These are phyloP conservation scores for Anniella stebbinsi DNA, from an alignment of 2,797 vertebrate species.

Conservation along the genomic window DNA sequence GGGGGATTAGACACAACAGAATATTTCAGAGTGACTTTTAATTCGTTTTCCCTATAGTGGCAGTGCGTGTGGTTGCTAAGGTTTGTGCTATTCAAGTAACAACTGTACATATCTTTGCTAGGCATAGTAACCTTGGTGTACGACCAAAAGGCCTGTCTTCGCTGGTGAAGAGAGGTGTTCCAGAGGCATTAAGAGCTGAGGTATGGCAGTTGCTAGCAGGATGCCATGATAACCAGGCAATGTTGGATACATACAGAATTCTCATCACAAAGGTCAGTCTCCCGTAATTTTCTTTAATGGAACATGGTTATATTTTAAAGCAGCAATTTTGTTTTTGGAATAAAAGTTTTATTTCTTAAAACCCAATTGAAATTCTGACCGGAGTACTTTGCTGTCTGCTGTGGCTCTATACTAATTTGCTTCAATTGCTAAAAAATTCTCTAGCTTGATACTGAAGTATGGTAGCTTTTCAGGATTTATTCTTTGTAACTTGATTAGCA, in stretches of 20 bases:
- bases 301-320: slow-evolving; percentile 21
- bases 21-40: background rate
- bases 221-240: slow-evolving; percentile 92
- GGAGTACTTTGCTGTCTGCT: slow-evolving; percentile 43
- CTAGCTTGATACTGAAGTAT: background rate
- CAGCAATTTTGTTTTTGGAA: slow-evolving; percentile 25
- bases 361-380: slow-evolving; percentile 4
- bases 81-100: background rate
- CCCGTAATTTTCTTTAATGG: background rate
- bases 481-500: background rate
- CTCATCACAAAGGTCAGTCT: slow-evolving; percentile 95
- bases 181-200: slow-evolving; percentile 95
- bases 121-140: slow-evolving; percentile 91
- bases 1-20: no score
- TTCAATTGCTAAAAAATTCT: background rate
- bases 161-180: slow-evolving; percentile 92
- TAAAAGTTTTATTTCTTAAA: background rate
- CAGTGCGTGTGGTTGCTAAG: background rate
- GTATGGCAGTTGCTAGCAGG: slow-evolving; percentile 97
- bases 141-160: slow-evolving; percentile 90
- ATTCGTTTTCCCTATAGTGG: background rate
- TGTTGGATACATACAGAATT: slow-evolving; percentile 93
- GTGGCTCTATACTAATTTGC: background rate
- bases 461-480: background rate
- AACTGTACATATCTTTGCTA: slow-evolving; percentile 63